Evolutionary conservation across 2,797 vertebrate genomes (phyloP).

Genomic region (Masticophis lateralis): DNA sequence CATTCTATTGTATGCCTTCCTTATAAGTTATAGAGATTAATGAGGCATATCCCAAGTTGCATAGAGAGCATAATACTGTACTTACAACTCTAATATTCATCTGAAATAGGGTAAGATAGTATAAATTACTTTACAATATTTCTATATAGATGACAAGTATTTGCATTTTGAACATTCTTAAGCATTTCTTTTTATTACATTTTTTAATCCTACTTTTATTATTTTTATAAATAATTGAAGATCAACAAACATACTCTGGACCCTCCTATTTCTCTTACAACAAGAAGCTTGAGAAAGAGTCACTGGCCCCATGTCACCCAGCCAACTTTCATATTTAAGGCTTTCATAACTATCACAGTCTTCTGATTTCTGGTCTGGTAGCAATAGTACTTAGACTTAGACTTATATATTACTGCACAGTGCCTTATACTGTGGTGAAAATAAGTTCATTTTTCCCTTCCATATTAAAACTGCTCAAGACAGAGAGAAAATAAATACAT

Average conservation of each 20-base stretch:
- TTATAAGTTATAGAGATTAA: neutral
- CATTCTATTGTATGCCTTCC: neutral
- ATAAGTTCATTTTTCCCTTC: neutral
- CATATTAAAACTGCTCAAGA: neutral
- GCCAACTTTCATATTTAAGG: neutral
- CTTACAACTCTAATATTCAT: neutral
- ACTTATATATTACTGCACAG: neutral
- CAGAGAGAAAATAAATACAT: neutral
- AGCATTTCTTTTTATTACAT: neutral
- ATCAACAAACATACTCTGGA: neutral
- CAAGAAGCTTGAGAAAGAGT: neutral
- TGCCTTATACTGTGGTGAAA: neutral
- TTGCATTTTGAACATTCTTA: neutral
- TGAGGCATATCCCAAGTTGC: neutral
- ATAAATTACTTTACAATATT: neutral
- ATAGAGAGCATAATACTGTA: neutral
- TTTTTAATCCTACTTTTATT: neutral
- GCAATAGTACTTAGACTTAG: neutral
- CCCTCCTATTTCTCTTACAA: neutral
- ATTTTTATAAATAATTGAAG: neutral
- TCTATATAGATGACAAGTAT: neutral
- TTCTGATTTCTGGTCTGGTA: neutral
- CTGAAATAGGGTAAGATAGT: neutral
- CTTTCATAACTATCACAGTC: neutral
- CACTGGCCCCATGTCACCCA: neutral